Evolutionary conservation across 2,113 vertebrate genomes (phyloP), one percentile per base, ranked within the genome.

Genomic region (Percopsis transmontana): DNA sequence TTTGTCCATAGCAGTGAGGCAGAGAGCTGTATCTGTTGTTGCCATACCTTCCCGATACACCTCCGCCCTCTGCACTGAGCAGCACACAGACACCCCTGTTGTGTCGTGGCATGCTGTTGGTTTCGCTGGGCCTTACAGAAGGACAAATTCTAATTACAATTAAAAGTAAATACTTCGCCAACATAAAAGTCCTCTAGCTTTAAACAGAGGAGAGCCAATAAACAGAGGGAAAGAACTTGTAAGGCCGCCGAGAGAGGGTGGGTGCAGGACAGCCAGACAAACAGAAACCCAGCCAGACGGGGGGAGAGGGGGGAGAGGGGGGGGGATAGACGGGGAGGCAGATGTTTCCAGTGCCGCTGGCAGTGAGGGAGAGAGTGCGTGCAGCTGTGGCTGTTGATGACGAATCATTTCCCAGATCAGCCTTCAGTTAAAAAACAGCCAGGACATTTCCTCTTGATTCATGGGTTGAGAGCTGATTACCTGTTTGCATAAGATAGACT

Each of bases 371-470:
- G 72, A 20, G 55, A 12, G 14, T 16, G 55, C 16, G 44, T 44
- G n/a, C 77, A 80, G 77, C 83, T 77, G 73, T 73, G 74, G 76
- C 62, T 27, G 70, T 47, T 16, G 18, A 70, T 77, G 81, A 83
- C 69, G 45, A 74, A 72, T 73, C 68, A 68, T 81, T 81, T 85
- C 70, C 80, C 74, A 77, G 60, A 74, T 76, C 9, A 3, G 62
- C 62, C 74, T 80, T 65, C 4, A 15, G 54, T 72, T 63, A 55
- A 72, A 80, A 80, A 70, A 62, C 20, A 20, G 62, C 47, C 68
- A 74, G 76, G 69, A 89, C 74, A 84, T 84, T 78, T 87, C 83
- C 83, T 83, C 66, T 79, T 66, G 72, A 56, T 74, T 64, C 66
- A 60, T 68, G 68, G 45, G 71, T 55, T 10, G n/a, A 42, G 83